Percentiles rank a stretch among this genome's conserved stretches.
These are phyloP conservation scores for Drosophila rhopaloa DNA, from an alignment of 1,140 invertebrate species.

Conservation along the genomic window DNA sequence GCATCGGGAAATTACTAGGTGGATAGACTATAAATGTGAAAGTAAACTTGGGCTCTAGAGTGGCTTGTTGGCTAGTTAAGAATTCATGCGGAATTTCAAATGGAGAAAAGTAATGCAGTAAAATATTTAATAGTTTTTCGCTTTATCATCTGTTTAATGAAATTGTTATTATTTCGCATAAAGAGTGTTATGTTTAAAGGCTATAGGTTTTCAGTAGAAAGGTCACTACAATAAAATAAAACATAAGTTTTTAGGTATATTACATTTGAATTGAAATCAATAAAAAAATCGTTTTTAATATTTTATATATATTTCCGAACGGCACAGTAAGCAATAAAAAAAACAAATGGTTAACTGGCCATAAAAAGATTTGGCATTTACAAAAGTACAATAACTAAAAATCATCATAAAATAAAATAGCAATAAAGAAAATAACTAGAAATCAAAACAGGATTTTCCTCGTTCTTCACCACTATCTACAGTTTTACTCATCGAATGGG, in stretches of 20 bases:
- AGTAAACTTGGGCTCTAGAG: slow-evolving; percentile 7
- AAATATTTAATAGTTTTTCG: not conserved
- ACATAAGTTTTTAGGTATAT: too few relatives aligned
- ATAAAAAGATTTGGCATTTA: too few relatives aligned
- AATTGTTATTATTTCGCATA: not conserved
- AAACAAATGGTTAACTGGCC: too few relatives aligned
- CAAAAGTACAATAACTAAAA: not conserved
- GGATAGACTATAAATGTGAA: slow-evolving; percentile 20
- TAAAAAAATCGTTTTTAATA: too few relatives aligned
- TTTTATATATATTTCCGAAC: too few relatives aligned
- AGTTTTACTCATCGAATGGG: not conserved
- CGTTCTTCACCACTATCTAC: too few relatives aligned
- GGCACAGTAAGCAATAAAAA: too few relatives aligned
- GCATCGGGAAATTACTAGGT: not conserved
- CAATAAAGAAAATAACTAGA: not conserved
- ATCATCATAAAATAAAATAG: not conserved
- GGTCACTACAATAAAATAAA: too few relatives aligned
- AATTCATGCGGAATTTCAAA: not conserved
- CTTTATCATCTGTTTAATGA: not conserved
- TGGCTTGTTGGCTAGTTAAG: not conserved
- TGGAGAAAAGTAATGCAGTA: not conserved
- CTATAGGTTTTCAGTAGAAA: too few relatives aligned
- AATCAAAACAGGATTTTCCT: not conserved
- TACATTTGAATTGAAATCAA: too few relatives aligned
- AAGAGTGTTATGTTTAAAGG: too few relatives aligned